Evolutionary conservation across 2,113 vertebrate species (phyloP).

Genomic region (Trematomus loennbergii): DNA sequence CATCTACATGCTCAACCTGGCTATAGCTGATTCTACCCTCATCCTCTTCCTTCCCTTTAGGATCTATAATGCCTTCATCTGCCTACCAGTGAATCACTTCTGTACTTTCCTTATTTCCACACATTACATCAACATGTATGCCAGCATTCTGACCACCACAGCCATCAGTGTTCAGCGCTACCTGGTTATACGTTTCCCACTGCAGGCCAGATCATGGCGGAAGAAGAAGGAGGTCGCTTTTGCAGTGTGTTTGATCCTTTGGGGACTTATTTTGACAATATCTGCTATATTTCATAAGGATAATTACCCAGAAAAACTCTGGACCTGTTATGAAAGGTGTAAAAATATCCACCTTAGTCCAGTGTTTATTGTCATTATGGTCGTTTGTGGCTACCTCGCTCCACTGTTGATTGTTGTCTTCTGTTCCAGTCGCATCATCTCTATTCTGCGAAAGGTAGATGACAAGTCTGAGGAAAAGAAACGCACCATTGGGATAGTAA

Average conservation of each 20-base stretch:
- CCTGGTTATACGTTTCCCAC: constrained; percentile 71
- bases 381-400: constrained; percentile 59
- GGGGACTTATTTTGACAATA: constrained; percentile 31
- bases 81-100: fast-evolving
- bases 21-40: constrained; percentile 68
- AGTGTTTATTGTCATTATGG: background rate
- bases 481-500: constrained; percentile 58
- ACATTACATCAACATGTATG: constrained; percentile 82
- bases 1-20: constrained; percentile 81
- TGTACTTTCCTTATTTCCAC: constrained; percentile 73
- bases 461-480: constrained; percentile 51
- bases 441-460: constrained; percentile 38
- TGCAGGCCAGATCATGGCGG: constrained; percentile 44
- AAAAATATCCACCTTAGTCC: fast-evolving
- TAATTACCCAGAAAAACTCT: constrained; percentile 11
- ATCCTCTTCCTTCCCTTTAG: constrained; percentile 77
- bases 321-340: constrained; percentile 69
- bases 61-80: constrained; percentile 64
- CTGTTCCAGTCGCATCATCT: constrained; percentile 72
- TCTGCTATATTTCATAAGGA: fast-evolving
- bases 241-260: constrained; percentile 69
- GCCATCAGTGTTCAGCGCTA: constrained; percentile 79
- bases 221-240: constrained; percentile 60
- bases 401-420: constrained; percentile 65
- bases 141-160: constrained; percentile 75